Evolutionary conservation across 1,140 invertebrate species (phyloP).

Genomic region (Charaxes varanes): DNA sequence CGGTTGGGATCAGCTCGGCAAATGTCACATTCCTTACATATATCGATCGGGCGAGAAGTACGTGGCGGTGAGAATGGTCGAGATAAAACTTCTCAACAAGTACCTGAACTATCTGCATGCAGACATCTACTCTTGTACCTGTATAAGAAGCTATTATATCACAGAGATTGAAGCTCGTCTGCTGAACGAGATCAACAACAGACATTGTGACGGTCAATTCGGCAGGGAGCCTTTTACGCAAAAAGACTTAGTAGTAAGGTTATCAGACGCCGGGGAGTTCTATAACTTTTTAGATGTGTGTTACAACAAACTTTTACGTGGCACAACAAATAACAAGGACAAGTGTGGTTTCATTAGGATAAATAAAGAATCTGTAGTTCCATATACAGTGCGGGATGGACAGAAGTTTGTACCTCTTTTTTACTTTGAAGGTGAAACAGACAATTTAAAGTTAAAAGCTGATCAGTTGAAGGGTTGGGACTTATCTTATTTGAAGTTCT

Average conservation of each 20-base stretch:
- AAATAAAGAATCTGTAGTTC: conserved; percentile 94
- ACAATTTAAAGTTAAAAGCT: conserved; percentile 89
- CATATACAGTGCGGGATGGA: conserved; percentile 88
- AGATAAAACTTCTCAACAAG: conserved; percentile 90
- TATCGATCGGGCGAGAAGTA: conserved; percentile 89
- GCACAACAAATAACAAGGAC: conserved; percentile 80
- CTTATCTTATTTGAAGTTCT: conserved; percentile 93
- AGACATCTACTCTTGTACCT: conserved; percentile 90
- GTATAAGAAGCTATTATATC: conserved; percentile 94
- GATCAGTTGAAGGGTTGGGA: conserved; percentile 92
- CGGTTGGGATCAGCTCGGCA: conserved; percentile 91
- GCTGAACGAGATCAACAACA: conserved; percentile 94
- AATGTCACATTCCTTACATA: conserved; percentile 91
- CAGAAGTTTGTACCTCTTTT: conserved; percentile 95
- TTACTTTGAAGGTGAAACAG: conserved; percentile 94
- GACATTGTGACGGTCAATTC: conserved; percentile 93
- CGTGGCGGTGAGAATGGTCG: conserved; percentile 93
- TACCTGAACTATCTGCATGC: conserved; percentile 87
- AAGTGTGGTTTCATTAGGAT: conserved; percentile 95
- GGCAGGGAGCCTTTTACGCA: conserved; percentile 91
- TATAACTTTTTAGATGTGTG: conserved; percentile 93
- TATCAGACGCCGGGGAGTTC: conserved; percentile 92
- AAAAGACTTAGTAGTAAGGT: conserved; percentile 91
- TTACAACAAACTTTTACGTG: conserved; percentile 85
- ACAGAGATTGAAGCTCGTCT: conserved; percentile 92